Conservation (phyloP, 2,113 vertebrate species). For the Petromus typicus region DNA sequence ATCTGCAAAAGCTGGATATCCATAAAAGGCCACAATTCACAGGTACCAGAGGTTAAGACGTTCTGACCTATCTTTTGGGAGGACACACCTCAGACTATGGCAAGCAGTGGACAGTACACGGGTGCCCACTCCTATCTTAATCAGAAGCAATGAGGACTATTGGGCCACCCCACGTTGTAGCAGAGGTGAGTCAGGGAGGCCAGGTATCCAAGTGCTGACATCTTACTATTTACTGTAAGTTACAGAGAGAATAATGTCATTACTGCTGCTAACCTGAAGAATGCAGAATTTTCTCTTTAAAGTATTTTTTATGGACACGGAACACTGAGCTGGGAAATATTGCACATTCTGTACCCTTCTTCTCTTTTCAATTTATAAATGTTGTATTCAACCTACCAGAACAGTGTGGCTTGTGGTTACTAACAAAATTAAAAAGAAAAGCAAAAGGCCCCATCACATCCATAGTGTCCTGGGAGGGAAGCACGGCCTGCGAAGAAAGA, state of each 20-base stretch:
- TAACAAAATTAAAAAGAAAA: constrained; percentile 80
- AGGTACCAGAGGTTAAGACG: neutral
- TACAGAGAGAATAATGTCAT: neutral
- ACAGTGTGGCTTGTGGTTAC: constrained; percentile 58
- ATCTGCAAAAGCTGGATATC: neutral
- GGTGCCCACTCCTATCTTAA: neutral
- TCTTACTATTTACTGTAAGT: neutral
- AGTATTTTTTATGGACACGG: constrained; percentile 27
- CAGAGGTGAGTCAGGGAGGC: neutral
- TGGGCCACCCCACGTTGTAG: too few species aligned
- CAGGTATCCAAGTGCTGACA: neutral
- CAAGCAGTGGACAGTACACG: accelerated
- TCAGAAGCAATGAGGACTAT: neutral
- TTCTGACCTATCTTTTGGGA: neutral
- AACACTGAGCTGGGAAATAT: constrained; percentile 63
- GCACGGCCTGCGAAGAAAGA: constrained; percentile 81
- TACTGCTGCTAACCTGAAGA: constrained; percentile 12
- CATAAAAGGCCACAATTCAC: neutral
- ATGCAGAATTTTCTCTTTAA: constrained; percentile 55
- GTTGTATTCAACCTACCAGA: constrained; percentile 68
- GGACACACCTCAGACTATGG: neutral
- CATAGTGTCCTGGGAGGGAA: constrained; percentile 65
- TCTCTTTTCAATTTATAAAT: constrained; percentile 75
- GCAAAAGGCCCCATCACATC: constrained; percentile 33
- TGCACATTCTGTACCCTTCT: constrained; percentile 76